These are phyloP conservation scores for Myocastor coypus DNA, from an alignment of 2,113 vertebrate species.

Conservation along the genomic window DNA sequence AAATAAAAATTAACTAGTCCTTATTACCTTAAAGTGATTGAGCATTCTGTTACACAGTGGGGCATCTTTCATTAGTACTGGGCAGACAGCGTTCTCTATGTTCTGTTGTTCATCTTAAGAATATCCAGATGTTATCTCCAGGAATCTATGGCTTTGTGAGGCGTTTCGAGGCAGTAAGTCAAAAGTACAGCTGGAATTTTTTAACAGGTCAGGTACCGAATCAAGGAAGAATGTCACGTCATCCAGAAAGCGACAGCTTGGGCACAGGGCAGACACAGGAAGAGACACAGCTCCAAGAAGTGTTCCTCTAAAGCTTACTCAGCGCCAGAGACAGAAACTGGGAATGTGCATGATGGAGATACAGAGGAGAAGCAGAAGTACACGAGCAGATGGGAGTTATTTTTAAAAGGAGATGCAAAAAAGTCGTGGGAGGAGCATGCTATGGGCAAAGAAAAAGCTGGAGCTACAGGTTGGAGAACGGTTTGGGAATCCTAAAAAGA, in stretches of 20 bases:
- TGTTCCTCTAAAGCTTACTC: neutral
- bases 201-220: neutral
- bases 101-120: neutral
- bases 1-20: neutral
- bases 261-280: neutral
- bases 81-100: neutral
- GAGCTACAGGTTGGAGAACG: neutral
- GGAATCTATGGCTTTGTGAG: neutral
- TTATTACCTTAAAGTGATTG: neutral
- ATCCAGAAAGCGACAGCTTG: neutral
- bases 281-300: neutral
- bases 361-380: slow-evolving; percentile 59
- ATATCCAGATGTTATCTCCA: neutral
- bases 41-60: neutral
- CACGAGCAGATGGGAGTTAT: slow-evolving; percentile 68
- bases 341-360: neutral
- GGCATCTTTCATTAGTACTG: neutral
- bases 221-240: neutral
- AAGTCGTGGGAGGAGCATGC: slow-evolving; percentile 32
- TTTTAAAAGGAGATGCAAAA: slow-evolving; percentile 69
- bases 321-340: neutral
- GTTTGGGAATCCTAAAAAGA: neutral
- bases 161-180: neutral
- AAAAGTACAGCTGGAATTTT: neutral
- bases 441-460: neutral